These are phyloP conservation scores for Catocala fraxini DNA, from an alignment of 2,888 invertebrate species.

Conservation along the genomic window DNA sequence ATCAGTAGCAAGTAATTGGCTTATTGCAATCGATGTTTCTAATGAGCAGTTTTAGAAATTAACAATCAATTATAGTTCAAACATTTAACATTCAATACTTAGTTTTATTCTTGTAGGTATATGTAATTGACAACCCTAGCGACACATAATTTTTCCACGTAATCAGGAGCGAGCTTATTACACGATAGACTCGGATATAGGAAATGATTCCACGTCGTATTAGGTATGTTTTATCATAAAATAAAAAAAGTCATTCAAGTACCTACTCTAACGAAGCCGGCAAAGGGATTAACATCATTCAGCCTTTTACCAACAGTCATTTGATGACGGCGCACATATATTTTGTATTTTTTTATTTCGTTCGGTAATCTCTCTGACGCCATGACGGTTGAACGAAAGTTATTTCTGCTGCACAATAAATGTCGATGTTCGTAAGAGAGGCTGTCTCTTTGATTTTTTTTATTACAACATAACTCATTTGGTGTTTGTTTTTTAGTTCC, in stretches of 20 bases:
- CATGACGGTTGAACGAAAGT: slow-evolving; percentile 60
- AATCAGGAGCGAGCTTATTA: too few species aligned
- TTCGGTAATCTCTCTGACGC: slow-evolving; percentile 64
- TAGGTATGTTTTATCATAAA: too few species aligned
- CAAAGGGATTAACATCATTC: slow-evolving; percentile 52
- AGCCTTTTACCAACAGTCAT: slow-evolving; percentile 39
- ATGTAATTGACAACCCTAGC: too few species aligned
- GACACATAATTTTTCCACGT: too few species aligned
- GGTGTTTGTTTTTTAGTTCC: slow-evolving; percentile 1
- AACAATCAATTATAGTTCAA: too few species aligned
- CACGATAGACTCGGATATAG: too few species aligned
- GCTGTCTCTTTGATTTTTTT: slow-evolving; percentile 19
- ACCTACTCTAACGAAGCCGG: slow-evolving; percentile 45
- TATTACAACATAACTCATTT: neutral
- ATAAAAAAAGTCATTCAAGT: slow-evolving; percentile 1
- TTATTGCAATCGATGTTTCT: too few species aligned
- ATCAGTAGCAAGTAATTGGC: too few species aligned
- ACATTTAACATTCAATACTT: too few species aligned
- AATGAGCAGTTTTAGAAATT: too few species aligned
- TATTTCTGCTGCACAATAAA: slow-evolving; percentile 43
- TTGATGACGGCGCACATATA: slow-evolving; percentile 45
- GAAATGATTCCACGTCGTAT: too few species aligned
- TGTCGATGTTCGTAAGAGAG: slow-evolving; percentile 14
- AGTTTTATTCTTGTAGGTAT: too few species aligned
- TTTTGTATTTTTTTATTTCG: slow-evolving; percentile 37